These are phyloP conservation scores for Turdus rufiventris DNA, from an alignment of 2,113 vertebrate species.

Conservation along the genomic window DNA sequence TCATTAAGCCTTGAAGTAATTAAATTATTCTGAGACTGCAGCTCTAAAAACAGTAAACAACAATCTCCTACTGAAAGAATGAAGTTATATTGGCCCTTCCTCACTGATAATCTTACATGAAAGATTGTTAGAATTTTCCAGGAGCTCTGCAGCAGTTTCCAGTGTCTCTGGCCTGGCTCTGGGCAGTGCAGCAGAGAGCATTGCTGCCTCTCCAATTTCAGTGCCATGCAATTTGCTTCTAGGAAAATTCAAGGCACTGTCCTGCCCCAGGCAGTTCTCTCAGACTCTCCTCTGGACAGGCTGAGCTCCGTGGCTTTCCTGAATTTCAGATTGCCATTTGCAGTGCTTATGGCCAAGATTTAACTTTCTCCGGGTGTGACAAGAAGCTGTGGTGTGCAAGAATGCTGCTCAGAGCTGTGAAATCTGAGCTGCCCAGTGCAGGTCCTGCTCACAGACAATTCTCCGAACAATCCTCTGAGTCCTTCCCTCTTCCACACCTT, in stretches of 20 bases:
- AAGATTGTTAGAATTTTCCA: not conserved
- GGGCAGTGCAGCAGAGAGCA: not conserved
- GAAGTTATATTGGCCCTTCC: not conserved
- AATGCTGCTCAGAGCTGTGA: not conserved
- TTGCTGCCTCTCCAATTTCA: conserved; percentile 19
- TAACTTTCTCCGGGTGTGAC: not conserved
- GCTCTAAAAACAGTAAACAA: not conserved
- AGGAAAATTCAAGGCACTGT: not conserved
- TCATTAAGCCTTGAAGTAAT: not conserved
- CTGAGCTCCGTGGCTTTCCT: not conserved
- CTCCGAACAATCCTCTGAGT: not conserved
- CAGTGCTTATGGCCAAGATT: not conserved
- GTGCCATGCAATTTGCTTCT: not conserved
- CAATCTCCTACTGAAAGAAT: not conserved
- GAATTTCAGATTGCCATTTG: not conserved
- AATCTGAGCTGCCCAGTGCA: not conserved
- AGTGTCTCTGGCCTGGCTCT: not conserved
- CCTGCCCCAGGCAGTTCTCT: not conserved
- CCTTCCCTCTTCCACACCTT: not conserved
- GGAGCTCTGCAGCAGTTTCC: not conserved
- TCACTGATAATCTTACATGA: not conserved
- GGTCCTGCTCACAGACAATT: not conserved
- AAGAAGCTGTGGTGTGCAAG: not conserved
- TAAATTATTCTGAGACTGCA: not conserved
- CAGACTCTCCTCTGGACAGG: not conserved